These are phyloP conservation scores for Coelinius sp. DNA, from an alignment of 2,888 invertebrate genomes.

Conservation along the genomic window DNA sequence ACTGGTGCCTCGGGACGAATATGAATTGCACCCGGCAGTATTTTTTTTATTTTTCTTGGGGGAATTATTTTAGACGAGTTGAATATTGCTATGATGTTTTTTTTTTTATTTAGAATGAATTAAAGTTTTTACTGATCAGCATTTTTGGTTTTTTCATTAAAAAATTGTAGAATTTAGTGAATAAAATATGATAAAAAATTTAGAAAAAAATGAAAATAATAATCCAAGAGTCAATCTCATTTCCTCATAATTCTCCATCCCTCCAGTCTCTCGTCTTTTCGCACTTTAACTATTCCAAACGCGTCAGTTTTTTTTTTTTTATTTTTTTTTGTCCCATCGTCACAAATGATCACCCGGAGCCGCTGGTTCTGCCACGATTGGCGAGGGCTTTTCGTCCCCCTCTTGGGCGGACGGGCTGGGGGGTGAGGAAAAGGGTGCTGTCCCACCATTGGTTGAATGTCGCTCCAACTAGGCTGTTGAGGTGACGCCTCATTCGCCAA, in stretches of 20 bases:
- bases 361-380: slow-evolving; percentile 29
- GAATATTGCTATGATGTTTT: background rate
- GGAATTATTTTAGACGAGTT: background rate
- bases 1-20: slow-evolving; percentile 64
- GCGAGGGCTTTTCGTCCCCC: slow-evolving; percentile 27
- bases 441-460: slow-evolving; percentile 57
- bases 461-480: slow-evolving; percentile 62
- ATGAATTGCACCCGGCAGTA: slow-evolving; percentile 54
- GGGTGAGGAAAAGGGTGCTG: slow-evolving; percentile 54
- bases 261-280: slow-evolving; percentile 18
- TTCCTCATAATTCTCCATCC: slow-evolving; percentile 1
- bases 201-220: background rate
- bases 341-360: slow-evolving; percentile 31
- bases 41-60: slow-evolving; percentile 23
- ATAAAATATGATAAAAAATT: too few species aligned
- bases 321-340: slow-evolving; percentile 13
- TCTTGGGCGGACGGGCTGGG: background rate
- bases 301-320: slow-evolving; percentile 23
- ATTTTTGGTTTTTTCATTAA: background rate
- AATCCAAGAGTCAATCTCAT: slow-evolving; percentile 14
- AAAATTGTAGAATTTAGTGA: too few species aligned
- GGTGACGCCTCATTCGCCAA: slow-evolving; percentile 57
- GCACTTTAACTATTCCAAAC: slow-evolving; percentile 14
- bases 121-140: background rate
- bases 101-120: too few species aligned